Conservation (phyloP, 2,113 vertebrate genomes). For the Corythaixoides concolor region DNA sequence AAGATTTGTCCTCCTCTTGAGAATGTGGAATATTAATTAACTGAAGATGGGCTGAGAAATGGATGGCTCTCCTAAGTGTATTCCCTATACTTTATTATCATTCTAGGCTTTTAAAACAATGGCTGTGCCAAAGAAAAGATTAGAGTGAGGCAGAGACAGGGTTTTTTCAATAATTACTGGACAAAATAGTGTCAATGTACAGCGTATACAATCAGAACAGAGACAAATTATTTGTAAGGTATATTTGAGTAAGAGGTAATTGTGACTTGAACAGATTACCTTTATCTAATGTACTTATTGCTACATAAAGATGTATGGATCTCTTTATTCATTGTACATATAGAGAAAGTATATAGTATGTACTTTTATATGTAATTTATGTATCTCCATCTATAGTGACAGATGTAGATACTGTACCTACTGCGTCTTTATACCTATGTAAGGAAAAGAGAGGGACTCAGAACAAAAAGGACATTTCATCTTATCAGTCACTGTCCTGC, state of each 20-base stretch:
- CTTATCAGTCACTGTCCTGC: background rate
- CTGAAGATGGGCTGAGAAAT: constrained; percentile 49
- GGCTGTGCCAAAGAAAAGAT: constrained; percentile 55
- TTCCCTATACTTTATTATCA: constrained; percentile 54
- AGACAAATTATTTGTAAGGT: background rate
- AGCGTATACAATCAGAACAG: background rate
- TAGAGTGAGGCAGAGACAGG: background rate
- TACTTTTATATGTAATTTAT: background rate
- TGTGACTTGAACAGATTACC: constrained; percentile 25
- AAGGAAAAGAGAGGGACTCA: background rate
- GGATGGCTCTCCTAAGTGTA: constrained; percentile 64
- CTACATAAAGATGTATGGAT: constrained; percentile 9
- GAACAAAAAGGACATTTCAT: background rate
- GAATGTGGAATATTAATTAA: constrained; percentile 65
- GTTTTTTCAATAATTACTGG: background rate
- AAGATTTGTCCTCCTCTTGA: constrained; percentile 60
- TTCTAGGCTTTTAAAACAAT: constrained; percentile 57
- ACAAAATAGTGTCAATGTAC: constrained; percentile 19
- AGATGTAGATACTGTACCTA: background rate
- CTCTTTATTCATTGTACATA: background rate
- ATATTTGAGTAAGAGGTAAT: constrained; percentile 26
- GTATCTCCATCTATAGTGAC: background rate
- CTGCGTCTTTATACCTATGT: background rate
- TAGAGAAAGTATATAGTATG: background rate
- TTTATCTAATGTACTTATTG: constrained; percentile 24